A percentile compares a stretch with the other conserved stretches of the same genome.
phyloP scores from a whole-genome alignment of 2,113 vertebrate genomes.

The Malurus alboscapulatus region DNA sequence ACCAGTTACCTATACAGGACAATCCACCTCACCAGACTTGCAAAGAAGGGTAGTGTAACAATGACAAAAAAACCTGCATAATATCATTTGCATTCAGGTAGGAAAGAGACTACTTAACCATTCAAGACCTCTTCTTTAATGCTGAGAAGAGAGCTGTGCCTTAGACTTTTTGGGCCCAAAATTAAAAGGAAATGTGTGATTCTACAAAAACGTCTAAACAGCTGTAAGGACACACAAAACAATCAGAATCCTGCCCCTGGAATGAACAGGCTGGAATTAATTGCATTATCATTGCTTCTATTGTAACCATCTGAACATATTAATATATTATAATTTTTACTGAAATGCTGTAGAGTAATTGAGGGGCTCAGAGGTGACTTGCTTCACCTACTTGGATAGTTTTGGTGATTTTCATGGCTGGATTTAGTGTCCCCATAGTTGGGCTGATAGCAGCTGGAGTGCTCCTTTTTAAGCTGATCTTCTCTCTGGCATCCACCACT shows the following conservation, averaged over 20 bases:
- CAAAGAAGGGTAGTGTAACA: background rate
- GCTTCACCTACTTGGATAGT: slow-evolving; percentile 87
- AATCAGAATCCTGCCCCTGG: background rate
- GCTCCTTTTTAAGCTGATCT: slow-evolving; percentile 89
- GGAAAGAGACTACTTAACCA: background rate
- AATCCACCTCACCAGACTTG: background rate
- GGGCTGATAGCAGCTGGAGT: slow-evolving; percentile 72
- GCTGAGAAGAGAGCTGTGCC: background rate
- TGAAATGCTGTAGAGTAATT: background rate
- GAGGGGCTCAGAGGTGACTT: background rate
- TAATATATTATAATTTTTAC: background rate
- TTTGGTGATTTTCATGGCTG: slow-evolving; percentile 92
- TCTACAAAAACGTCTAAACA: background rate
- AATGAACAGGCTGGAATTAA: background rate
- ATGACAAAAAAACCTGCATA: background rate
- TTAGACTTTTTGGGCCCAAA: background rate
- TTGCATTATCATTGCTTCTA: background rate
- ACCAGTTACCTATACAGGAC: background rate
- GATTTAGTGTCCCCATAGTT: slow-evolving; percentile 64
- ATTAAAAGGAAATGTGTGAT: background rate
- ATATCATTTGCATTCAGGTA: background rate
- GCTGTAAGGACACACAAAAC: background rate
- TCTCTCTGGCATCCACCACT: slow-evolving; percentile 90
- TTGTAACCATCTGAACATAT: background rate
- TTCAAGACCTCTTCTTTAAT: background rate